phyloP scores from a whole-genome alignment of 1,140 invertebrate genomes.

The Zaprionus davidi region DNA sequence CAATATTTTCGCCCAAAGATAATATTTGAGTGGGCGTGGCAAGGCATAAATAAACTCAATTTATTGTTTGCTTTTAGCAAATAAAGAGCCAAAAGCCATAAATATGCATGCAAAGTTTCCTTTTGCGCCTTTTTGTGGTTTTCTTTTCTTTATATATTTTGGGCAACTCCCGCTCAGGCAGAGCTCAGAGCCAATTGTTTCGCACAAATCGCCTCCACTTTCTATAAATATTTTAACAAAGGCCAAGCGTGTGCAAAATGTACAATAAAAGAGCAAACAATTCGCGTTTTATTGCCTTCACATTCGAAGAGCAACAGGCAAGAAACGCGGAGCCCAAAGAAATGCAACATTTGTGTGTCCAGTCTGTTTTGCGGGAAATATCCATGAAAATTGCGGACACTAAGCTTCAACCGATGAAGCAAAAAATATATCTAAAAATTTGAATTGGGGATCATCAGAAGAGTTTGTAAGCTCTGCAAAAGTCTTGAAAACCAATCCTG shows the following conservation, averaged over 20 bases:
- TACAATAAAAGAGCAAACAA: slow-evolving; percentile 41
- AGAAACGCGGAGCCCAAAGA: slow-evolving; percentile 7
- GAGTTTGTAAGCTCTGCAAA: too few relatives aligned
- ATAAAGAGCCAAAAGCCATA: slow-evolving; percentile 52
- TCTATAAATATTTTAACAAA: slow-evolving; percentile 72
- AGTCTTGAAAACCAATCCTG: too few relatives aligned
- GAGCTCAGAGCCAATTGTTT: slow-evolving; percentile 53
- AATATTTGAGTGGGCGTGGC: slow-evolving; percentile 24
- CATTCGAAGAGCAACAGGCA: slow-evolving; percentile 44
- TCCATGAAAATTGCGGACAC: neutral
- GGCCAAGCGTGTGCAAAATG: slow-evolving; percentile 35
- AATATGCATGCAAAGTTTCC: slow-evolving; percentile 64
- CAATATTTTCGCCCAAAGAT: neutral
- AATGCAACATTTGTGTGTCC: slow-evolving; percentile 41
- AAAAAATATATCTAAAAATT: neutral
- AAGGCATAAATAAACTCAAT: slow-evolving; percentile 53
- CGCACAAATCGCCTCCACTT: slow-evolving; percentile 63
- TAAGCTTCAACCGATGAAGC: neutral
- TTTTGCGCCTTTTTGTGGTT: slow-evolving; percentile 27
- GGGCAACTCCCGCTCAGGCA: neutral
- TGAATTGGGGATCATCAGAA: too few relatives aligned
- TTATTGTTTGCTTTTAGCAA: slow-evolving; percentile 54
- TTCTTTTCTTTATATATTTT: neutral
- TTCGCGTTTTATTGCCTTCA: slow-evolving; percentile 51
- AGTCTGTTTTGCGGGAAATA: neutral